Evolutionary conservation across 1,140 invertebrate species (phyloP).

Genomic region (Trichomalopsis sarcophagae): DNA sequence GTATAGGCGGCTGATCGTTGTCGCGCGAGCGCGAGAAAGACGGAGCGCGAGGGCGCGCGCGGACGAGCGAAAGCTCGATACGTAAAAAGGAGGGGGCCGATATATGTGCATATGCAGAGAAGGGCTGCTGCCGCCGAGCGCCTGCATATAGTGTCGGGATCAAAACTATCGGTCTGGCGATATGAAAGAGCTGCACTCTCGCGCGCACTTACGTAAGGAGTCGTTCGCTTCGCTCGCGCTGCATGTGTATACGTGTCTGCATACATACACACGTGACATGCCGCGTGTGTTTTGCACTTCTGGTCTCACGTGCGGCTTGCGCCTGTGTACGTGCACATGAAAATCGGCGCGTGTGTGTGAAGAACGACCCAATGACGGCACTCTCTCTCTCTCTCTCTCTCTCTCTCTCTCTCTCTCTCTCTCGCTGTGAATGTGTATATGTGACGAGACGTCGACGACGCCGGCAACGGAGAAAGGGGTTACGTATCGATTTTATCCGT

Average conservation of each 20-base stretch:
- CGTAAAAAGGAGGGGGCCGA: background rate
- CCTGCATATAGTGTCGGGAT: background rate
- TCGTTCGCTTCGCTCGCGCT: background rate
- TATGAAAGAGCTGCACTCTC: background rate
- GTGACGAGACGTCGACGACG: conserved; percentile 45
- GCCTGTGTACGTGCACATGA: background rate
- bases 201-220: background rate
- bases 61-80: background rate
- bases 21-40: background rate
- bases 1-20: conserved; percentile 9
- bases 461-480: conserved; percentile 48
- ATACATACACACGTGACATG: background rate
- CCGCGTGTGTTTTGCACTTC: conserved; percentile 24
- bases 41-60: background rate
- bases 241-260: background rate
- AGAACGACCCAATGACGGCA: background rate
- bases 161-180: background rate
- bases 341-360: conserved; percentile 9
- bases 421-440: conserved; percentile 18
- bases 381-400: no score
- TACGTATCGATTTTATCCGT: conserved; percentile 63
- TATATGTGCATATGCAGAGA: background rate
- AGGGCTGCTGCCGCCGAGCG: background rate
- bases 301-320: conserved; percentile 28
- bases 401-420: no score